phyloP scores from a whole-genome alignment of 2,113 vertebrate genomes.

The Sylvia atricapilla region DNA sequence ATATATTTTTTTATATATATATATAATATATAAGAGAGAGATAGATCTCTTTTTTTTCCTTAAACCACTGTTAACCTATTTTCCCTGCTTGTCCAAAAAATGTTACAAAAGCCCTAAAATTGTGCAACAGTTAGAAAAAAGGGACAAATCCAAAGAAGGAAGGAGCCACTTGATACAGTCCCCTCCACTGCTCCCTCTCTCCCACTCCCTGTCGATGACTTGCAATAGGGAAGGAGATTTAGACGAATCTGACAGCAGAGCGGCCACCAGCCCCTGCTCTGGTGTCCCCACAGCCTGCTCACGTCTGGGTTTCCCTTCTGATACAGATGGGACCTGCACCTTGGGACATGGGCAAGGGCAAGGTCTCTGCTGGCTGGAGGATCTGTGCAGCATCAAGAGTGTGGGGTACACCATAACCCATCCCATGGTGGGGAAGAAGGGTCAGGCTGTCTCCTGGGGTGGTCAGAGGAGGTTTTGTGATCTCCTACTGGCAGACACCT shows the following conservation, averaged over 20 bases:
- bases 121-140: conserved; percentile 69
- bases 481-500: not conserved
- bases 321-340: not conserved
- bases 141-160: conserved; percentile 49
- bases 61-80: conserved; percentile 47
- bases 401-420: not conserved
- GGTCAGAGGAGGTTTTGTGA: not conserved
- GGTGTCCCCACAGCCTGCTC: not conserved
- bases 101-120: conserved; percentile 67
- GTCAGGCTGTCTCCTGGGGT: not conserved
- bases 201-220: not conserved
- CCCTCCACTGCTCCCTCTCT: not conserved
- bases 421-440: not conserved
- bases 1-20: conserved; percentile 36
- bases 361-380: not conserved
- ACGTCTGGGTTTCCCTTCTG: not conserved
- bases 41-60: conserved; percentile 35
- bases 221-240: not conserved
- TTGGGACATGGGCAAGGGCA: accelerated
- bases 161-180: not conserved
- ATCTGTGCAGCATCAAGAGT: not conserved
- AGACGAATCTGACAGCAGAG: not conserved
- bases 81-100: conserved; percentile 66
- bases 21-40: conserved; percentile 43
- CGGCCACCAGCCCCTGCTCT: not conserved